Conservation (phyloP, 2,113 vertebrate genomes). For the Psophia crepitans region DNA sequence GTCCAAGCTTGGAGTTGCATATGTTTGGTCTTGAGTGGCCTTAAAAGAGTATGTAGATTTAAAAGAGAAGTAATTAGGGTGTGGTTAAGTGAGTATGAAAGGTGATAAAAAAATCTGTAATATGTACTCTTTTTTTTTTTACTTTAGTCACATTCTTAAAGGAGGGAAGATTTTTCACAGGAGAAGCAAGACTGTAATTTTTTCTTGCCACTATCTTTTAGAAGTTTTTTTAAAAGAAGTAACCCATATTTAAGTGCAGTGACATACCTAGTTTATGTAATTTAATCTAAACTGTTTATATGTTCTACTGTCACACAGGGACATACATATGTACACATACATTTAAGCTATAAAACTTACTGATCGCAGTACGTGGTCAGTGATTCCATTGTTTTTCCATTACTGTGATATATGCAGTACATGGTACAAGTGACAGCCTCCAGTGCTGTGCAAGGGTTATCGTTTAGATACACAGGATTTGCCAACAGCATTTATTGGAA, state of each 20-base stretch:
- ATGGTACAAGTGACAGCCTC: background rate
- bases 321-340: background rate
- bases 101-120: background rate
- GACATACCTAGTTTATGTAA: background rate
- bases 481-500: background rate
- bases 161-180: background rate
- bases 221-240: background rate
- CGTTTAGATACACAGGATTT: background rate
- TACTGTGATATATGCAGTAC: background rate
- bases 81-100: background rate
- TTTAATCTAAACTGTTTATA: background rate
- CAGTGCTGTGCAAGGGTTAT: background rate
- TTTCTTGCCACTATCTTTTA: background rate
- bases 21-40: background rate
- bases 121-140: background rate
- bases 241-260: background rate
- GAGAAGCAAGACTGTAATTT: background rate
- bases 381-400: background rate
- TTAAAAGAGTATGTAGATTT: background rate
- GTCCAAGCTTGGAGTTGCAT: background rate
- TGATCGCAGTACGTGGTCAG: background rate
- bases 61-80: background rate
- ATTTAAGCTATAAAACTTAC: background rate
- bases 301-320: background rate
- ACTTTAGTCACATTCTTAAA: background rate